phyloP scores from a whole-genome alignment of 1,140 invertebrate genomes.

The Platyscapa corneri region DNA sequence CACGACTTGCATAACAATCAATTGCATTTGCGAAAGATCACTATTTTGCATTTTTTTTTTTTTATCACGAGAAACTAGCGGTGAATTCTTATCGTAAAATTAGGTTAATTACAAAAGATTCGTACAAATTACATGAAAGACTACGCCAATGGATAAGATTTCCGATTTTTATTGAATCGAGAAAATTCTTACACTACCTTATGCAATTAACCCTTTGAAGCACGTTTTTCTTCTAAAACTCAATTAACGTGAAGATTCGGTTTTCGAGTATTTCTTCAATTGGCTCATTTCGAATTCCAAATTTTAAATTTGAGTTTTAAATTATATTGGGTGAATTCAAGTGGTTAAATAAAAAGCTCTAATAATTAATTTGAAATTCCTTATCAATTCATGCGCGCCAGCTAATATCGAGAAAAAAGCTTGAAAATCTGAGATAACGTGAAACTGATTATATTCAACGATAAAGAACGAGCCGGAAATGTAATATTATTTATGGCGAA shows the following conservation, averaged over 20 bases:
- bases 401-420: background rate
- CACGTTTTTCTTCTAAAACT: conserved; percentile 22
- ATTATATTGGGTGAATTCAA: background rate
- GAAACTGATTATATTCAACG: background rate
- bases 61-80: background rate
- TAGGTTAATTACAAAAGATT: conserved; percentile 16
- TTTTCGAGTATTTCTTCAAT: background rate
- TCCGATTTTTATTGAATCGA: background rate
- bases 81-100: conserved; percentile 26
- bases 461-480: background rate
- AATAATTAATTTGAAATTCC: background rate
- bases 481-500: background rate
- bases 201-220: conserved; percentile 24
- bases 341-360: background rate
- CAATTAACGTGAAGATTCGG: conserved; percentile 25
- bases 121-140: conserved; percentile 19
- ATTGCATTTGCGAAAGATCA: background rate
- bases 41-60: conserved; percentile 16
- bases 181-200: conserved; percentile 11
- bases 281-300: background rate
- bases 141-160: background rate
- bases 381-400: background rate
- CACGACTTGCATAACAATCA: conserved; percentile 18
- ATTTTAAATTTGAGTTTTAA: conserved; percentile 32
- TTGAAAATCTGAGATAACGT: background rate